Evolutionary conservation across 2,113 vertebrate species (phyloP).

Genomic region (Xiphorhynchus elegans): DNA sequence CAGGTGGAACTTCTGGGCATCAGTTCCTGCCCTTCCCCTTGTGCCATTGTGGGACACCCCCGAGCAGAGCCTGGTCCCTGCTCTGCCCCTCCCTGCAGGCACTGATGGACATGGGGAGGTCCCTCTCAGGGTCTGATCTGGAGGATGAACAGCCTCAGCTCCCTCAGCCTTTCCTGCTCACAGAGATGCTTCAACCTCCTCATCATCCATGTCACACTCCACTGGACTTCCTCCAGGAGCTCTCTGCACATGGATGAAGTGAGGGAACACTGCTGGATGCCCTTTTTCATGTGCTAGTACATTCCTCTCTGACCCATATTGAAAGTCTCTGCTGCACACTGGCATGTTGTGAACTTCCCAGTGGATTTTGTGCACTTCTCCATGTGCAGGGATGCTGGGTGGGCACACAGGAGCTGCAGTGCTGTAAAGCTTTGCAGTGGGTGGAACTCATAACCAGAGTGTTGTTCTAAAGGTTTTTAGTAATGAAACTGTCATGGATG

Average conservation of each 20-base stretch:
- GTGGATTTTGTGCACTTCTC: background rate
- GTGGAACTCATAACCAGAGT: background rate
- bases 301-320: background rate
- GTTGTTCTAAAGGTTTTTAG: background rate
- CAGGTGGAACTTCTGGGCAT: background rate
- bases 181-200: background rate
- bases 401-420: accelerated
- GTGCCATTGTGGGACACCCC: no score
- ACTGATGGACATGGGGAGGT: accelerated
- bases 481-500: background rate
- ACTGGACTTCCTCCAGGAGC: background rate
- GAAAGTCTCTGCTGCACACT: background rate
- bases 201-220: no score
- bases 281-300: background rate
- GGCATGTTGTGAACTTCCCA: background rate
- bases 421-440: background rate
- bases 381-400: background rate
- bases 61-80: background rate
- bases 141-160: background rate
- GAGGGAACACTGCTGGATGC: background rate
- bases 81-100: accelerated
- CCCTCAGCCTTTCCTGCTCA: background rate
- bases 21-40: accelerated
- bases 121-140: background rate
- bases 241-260: background rate